phyloP scores from a whole-genome alignment of 2,113 vertebrate species.

The Paradisaea rubra region DNA sequence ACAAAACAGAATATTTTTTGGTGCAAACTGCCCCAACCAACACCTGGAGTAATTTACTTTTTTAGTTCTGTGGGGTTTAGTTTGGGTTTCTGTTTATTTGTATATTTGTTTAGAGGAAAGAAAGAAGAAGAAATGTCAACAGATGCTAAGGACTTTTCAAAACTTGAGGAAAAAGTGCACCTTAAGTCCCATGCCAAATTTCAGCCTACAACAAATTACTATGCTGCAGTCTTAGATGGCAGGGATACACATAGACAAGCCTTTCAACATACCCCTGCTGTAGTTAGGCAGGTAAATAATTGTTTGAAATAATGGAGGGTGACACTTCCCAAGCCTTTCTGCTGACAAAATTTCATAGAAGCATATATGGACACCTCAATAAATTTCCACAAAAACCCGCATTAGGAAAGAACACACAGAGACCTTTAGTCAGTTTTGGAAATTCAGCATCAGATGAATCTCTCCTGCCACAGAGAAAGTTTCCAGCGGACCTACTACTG shows the following conservation, averaged over 20 bases:
- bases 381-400: background rate
- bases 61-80: background rate
- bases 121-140: background rate
- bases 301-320: background rate
- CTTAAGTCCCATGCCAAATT: background rate
- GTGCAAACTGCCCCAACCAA: background rate
- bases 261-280: background rate
- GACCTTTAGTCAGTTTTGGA: slow-evolving; percentile 24
- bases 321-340: slow-evolving; percentile 24
- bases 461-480: background rate
- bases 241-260: background rate
- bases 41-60: slow-evolving; percentile 22
- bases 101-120: background rate
- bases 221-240: background rate
- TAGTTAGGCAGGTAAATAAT: background rate
- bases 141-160: slow-evolving; percentile 17
- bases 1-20: background rate
- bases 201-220: slow-evolving; percentile 26
- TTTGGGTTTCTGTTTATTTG: background rate
- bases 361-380: background rate
- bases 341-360: background rate
- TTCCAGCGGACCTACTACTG: background rate
- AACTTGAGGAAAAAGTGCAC: slow-evolving; percentile 16
- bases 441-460: background rate
- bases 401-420: background rate